phyloP scores from a whole-genome alignment of 2,797 vertebrate species.

The Streptopelia turtur region DNA sequence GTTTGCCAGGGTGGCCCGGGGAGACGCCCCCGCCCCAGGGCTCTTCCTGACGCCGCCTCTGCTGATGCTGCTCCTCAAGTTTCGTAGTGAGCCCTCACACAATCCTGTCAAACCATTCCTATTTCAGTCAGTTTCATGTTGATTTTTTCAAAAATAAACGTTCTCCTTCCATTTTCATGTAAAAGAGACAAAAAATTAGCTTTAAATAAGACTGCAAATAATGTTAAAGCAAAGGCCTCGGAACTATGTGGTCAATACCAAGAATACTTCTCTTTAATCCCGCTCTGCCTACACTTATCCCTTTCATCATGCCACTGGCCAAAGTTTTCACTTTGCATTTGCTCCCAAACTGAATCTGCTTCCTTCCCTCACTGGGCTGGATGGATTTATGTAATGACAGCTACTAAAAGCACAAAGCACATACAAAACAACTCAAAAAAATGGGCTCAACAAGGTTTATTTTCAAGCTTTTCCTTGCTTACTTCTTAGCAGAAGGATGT shows the following conservation, averaged over 20 bases:
- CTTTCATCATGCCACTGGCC: neutral
- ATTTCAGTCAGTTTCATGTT: neutral
- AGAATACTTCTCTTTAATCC: constrained; percentile 18
- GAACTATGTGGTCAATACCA: neutral
- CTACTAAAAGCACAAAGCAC: neutral
- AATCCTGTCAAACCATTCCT: neutral
- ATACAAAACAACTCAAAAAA: neutral
- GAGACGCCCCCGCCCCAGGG: fast-evolving
- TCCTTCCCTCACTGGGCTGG: neutral
- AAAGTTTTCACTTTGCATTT: constrained; percentile 31
- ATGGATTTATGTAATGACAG: constrained; percentile 5
- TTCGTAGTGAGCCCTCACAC: neutral
- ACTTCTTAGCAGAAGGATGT: constrained; percentile 6
- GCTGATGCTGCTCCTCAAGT: neutral
- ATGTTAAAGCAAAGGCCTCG: neutral
- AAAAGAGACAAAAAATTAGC: neutral
- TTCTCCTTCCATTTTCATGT: neutral
- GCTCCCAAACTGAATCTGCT: neutral
- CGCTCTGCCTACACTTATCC: neutral
- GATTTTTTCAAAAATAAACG: neutral
- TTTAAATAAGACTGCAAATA: neutral
- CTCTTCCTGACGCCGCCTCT: neutral
- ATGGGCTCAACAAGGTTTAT: neutral
- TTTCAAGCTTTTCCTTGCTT: constrained; percentile 12
- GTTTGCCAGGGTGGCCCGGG: fast-evolving